A percentile compares a stretch with the other conserved stretches of the same genome.
These are phyloP conservation scores for Fundulus diaphanus DNA, from an alignment of 2,797 vertebrate species.

Conservation along the genomic window DNA sequence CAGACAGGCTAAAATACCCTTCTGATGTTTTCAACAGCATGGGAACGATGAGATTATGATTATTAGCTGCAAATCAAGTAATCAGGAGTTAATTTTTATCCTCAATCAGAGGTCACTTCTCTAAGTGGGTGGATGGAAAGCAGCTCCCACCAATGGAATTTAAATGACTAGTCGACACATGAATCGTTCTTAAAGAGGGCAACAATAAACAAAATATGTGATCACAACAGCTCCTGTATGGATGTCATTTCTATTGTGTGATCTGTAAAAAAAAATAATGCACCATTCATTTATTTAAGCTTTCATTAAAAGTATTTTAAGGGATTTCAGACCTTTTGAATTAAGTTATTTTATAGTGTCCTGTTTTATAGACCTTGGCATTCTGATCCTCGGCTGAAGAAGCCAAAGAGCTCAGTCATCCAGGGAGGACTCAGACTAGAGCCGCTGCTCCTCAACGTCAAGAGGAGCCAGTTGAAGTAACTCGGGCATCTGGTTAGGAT, in stretches of 20 bases:
- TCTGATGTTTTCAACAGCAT: slow-evolving; percentile 47
- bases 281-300: neutral
- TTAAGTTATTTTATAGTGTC: no score
- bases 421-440: no score
- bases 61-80: slow-evolving; percentile 48
- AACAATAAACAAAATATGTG: slow-evolving; percentile 37
- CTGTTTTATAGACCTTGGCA: no score
- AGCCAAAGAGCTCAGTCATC: no score
- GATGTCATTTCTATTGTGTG: neutral
- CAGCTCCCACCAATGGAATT: slow-evolving; percentile 32
- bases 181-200: slow-evolving; percentile 36
- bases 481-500: no score
- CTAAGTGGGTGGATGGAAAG: slow-evolving; percentile 34
- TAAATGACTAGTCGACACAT: slow-evolving; percentile 47
- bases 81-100: slow-evolving; percentile 51
- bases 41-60: slow-evolving; percentile 51
- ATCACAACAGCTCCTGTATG: slow-evolving; percentile 4
- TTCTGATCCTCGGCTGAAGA: no score
- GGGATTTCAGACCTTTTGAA: neutral
- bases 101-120: slow-evolving; percentile 50
- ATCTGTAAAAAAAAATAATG: neutral
- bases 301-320: neutral
- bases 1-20: slow-evolving; percentile 30
- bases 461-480: no score
- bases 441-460: no score